Evolutionary conservation across 2,797 vertebrate species (phyloP).

Genomic region (Amphiprion clarkii): DNA sequence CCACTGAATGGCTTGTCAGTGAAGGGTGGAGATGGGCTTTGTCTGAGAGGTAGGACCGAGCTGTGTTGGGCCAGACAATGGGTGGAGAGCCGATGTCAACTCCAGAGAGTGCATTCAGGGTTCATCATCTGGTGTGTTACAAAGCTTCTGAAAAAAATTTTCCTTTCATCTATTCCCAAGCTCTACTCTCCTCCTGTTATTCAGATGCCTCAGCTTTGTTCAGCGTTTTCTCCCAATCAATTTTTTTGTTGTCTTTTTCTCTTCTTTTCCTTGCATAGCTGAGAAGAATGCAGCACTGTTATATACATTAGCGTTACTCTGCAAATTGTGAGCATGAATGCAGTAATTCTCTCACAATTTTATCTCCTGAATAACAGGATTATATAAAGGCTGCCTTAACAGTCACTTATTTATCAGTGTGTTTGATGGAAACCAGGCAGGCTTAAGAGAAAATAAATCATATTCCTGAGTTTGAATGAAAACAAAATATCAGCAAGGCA

Average conservation of each 20-base stretch:
- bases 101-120: slow-evolving; percentile 75
- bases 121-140: slow-evolving; percentile 73
- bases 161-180: slow-evolving; percentile 69
- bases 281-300: slow-evolving; percentile 26
- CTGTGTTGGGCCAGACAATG: slow-evolving; percentile 74
- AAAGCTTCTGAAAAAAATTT: slow-evolving; percentile 54
- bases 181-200: slow-evolving; percentile 47
- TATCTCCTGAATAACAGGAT: slow-evolving; percentile 50
- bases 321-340: slow-evolving; percentile 33
- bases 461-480: slow-evolving; percentile 46
- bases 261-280: slow-evolving; percentile 39
- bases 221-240: slow-evolving; percentile 56
- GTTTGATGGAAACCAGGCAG: slow-evolving; percentile 32
- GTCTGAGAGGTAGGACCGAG: slow-evolving; percentile 64
- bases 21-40: slow-evolving; percentile 76
- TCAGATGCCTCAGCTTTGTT: slow-evolving; percentile 61
- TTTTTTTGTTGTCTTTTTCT: slow-evolving; percentile 24
- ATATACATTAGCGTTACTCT: slow-evolving; percentile 36
- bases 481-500: slow-evolving; percentile 41
- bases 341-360: slow-evolving; percentile 39
- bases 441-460: slow-evolving; percentile 54
- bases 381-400: slow-evolving; percentile 48
- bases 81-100: slow-evolving; percentile 69
- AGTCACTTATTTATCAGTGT: slow-evolving; percentile 45
- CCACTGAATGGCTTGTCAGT: slow-evolving; percentile 74